Percentiles rank a stretch among this genome's conserved stretches.
Evolutionary conservation across 2,113 vertebrate species (phyloP).

Genomic region (Naja naja): DNA sequence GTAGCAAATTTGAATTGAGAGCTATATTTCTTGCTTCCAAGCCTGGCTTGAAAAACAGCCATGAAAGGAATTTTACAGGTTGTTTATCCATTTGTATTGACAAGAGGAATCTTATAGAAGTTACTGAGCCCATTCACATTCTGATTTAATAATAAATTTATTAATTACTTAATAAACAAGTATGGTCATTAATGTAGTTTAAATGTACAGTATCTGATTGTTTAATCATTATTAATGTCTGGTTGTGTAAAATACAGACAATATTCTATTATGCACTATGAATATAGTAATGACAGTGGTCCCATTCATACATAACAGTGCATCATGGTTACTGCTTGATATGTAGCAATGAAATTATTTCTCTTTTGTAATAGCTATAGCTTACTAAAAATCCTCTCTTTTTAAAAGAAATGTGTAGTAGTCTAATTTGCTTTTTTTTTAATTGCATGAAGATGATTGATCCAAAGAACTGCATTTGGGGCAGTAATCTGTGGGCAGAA

Average conservation of each 20-base stretch:
- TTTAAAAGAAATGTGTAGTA: neutral
- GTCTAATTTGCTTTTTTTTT: neutral
- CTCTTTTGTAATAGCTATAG: neutral
- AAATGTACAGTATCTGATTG: neutral
- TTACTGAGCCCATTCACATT: neutral
- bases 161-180: neutral
- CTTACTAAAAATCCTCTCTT: neutral
- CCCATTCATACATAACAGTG: neutral
- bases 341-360: neutral
- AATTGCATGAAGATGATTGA: neutral
- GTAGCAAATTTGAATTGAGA: neutral
- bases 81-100: neutral
- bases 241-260: neutral
- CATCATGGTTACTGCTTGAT: neutral
- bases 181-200: neutral
- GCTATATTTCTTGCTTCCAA: neutral
- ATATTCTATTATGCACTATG: neutral
- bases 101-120: neutral
- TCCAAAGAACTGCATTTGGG: neutral
- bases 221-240: neutral
- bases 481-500: neutral
- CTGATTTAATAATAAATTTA: neutral
- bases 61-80: neutral
- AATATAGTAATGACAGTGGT: neutral
- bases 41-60: neutral